phyloP scores from a whole-genome alignment of 2,113 vertebrate genomes.

The Gavialis gangeticus region DNA sequence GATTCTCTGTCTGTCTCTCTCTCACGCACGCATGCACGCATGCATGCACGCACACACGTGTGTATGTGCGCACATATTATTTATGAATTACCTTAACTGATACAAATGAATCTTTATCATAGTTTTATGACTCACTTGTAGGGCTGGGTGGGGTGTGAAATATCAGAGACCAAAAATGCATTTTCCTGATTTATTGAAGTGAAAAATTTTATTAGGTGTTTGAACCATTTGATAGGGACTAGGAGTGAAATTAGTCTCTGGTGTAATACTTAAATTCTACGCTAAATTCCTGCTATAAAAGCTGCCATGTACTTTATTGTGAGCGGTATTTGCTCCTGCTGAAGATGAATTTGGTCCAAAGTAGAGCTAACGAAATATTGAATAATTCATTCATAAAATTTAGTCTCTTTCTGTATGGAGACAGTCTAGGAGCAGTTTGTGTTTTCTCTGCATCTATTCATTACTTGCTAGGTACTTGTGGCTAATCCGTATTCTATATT shows the following conservation, averaged over 20 bases:
- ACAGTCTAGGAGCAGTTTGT: background rate
- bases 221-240: background rate
- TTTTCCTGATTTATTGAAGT: background rate
- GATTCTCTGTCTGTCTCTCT: background rate
- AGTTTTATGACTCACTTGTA: background rate
- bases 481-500: background rate
- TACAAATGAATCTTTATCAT: background rate
- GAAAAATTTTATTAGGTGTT: conserved; percentile 8
- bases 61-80: background rate
- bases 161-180: background rate
- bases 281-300: background rate
- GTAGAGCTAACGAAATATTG: background rate
- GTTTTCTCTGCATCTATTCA: accelerated
- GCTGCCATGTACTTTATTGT: background rate
- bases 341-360: background rate
- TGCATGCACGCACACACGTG: background rate
- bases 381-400: conserved; percentile 1
- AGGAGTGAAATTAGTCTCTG: background rate
- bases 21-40: background rate
- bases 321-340: accelerated
- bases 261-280: accelerated
- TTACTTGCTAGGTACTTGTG: accelerated
- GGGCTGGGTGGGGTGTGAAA: accelerated
- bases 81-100: background rate
- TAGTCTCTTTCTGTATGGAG: background rate